Evolutionary conservation across 1,140 invertebrate genomes (phyloP).

Genomic region (Hylaeus anthracinus): DNA sequence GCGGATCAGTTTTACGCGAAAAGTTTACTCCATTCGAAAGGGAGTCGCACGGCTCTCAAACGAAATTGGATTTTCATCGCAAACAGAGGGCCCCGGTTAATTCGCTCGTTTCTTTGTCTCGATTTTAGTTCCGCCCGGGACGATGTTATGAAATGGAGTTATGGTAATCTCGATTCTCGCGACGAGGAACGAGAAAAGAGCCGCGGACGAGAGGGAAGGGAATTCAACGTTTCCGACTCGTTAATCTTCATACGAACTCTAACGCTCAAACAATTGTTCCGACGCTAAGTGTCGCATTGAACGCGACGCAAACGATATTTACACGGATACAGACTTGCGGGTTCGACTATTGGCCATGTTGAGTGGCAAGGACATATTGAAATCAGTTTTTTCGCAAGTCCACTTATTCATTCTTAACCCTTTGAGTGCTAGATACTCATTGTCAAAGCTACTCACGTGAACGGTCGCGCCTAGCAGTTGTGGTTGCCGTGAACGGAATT

Average conservation of each 20-base stretch:
- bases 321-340: too few relatives aligned
- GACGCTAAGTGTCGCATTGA: background rate
- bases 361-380: too few relatives aligned
- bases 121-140: background rate
- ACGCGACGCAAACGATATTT: background rate
- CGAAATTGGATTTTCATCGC: constrained; percentile 43
- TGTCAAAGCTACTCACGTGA: too few relatives aligned
- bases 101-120: constrained; percentile 38
- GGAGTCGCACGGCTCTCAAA: constrained; percentile 1
- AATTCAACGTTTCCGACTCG: background rate
- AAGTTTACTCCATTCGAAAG: background rate
- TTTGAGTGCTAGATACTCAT: too few relatives aligned
- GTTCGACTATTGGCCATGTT: too few relatives aligned
- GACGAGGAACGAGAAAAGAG: background rate
- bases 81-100: constrained; percentile 6
- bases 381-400: too few relatives aligned
- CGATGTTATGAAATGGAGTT: constrained; percentile 7
- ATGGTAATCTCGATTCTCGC: constrained; percentile 2
- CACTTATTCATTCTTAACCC: too few relatives aligned
- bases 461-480: too few relatives aligned
- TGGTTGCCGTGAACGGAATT: too few relatives aligned
- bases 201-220: background rate
- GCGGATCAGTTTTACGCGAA: constrained; percentile 29
- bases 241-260: background rate
- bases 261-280: background rate